Percentiles rank a stretch among this genome's conserved stretches.
phyloP scores from a whole-genome alignment of 1,140 invertebrate genomes.

The Globodera rostochiensis region DNA sequence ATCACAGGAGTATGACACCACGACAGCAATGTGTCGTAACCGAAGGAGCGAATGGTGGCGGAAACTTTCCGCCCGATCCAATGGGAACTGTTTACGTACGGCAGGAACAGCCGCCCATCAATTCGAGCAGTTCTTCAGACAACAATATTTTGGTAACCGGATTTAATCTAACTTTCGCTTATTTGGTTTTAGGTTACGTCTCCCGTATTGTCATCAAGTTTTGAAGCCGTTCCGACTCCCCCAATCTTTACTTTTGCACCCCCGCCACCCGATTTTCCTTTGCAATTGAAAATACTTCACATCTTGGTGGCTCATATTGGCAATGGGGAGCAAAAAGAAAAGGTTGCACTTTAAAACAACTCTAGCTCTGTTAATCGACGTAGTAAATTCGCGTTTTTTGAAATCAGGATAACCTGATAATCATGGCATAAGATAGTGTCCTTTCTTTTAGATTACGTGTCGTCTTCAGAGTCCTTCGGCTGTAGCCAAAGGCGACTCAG shows the following conservation, averaged over 20 bases:
- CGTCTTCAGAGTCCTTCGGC: slow-evolving; percentile 8
- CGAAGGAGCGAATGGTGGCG: not conserved
- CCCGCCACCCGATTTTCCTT: not conserved
- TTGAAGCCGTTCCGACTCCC: not conserved
- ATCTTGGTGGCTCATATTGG: not conserved
- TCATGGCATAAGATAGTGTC: too few species aligned
- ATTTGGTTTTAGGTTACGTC: not conserved
- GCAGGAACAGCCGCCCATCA: not conserved
- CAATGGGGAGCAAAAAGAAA: not conserved
- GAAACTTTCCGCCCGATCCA: not conserved
- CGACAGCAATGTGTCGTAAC: too few species aligned
- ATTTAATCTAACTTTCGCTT: not conserved
- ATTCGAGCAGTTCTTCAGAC: not conserved
- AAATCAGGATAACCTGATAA: too few species aligned
- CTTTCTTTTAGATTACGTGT: slow-evolving; percentile 7
- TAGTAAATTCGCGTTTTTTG: too few species aligned
- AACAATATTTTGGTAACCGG: not conserved
- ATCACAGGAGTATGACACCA: too few species aligned
- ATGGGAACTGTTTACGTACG: not conserved
- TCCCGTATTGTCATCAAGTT: not conserved
- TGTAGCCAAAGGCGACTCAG: not conserved
- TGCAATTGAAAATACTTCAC: slow-evolving; percentile 1
- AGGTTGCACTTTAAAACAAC: not conserved
- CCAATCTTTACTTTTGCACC: not conserved
- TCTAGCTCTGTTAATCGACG: not conserved